Evolutionary conservation across 37 sponge, comb jelly and placozoan genomes (phyloP), one percentile per base, ranked within the genome.

Genomic region (Tethya wilhelma): DNA sequence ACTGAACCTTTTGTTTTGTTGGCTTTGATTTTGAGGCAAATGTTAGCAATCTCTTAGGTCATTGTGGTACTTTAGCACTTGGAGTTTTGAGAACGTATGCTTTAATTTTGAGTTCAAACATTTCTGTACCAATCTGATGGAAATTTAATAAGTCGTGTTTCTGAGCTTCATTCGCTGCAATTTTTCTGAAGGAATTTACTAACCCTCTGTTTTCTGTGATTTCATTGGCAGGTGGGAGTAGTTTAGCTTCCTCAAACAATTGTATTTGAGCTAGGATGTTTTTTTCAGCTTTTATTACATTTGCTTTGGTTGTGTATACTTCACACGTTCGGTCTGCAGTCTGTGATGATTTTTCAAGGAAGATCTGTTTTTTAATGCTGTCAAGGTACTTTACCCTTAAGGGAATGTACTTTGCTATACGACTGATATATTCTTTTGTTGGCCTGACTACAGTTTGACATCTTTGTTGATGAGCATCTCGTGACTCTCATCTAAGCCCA

Each of bases 401-500:
- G 14, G 53, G 53, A 49, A 49, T 49, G 53, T 49, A 74, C 22
- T 36, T 29, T 8, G 42, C 75, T 34, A 74, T 57, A 12, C 75
- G 17, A 26, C 31, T 57, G 59, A 74, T 74, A 38, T 74, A 74
- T 37, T 74, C 75, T 37, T 12, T 8, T 30, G 39, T 55, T 57
- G 75, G 75, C 31, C 60, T 55, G 7, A 56, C 38, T 3, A 74
- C 14, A 26, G 75, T 29, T 74, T 74, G 38, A 37, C 20, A 4
- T 56, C 20, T 38, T 74, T 74, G 25, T 56, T 74, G 9, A 71
- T 71, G 34, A 71, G 28, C 73, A 71, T 71, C 32, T 71, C 73
- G 32, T 71, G 73, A 42, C 38, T 19, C 26, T 74, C 75, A 32
- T 57, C 75, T 3, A 74, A 36, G 23, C 59, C 75, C 3, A 74